A percentile compares a stretch with the other conserved stretches of the same genome.
Conservation (phyloP, 2,888 invertebrate species). For the Drosophila robusta region DNA sequence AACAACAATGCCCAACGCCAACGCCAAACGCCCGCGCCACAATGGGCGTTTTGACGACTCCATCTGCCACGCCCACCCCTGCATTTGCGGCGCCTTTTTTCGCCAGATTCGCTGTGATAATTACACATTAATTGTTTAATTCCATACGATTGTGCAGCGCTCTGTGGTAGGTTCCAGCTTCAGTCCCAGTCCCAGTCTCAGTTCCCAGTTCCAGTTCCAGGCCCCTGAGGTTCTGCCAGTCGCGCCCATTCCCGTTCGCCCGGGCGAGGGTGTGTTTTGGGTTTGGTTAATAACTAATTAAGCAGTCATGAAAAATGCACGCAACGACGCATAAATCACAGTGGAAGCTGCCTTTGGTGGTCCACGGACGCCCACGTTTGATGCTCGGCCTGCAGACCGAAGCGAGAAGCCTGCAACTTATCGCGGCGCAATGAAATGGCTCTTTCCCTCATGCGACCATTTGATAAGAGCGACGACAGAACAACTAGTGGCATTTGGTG, state of each 20-base stretch:
- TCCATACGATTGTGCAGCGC: constrained; percentile 56
- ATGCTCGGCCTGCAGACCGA: constrained; percentile 2
- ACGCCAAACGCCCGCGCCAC: constrained; percentile 62
- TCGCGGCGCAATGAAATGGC: constrained; percentile 13
- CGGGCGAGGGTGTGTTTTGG: constrained; percentile 42
- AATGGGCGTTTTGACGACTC: constrained; percentile 74
- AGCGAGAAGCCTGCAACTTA: constrained; percentile 12
- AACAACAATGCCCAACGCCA: constrained; percentile 41
- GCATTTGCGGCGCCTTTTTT: constrained; percentile 40
- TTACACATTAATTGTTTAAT: constrained; percentile 83
- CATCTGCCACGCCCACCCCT: constrained; percentile 18
- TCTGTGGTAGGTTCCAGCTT: constrained; percentile 53
- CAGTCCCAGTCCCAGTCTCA: no score
- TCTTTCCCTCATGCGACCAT: constrained; percentile 7
- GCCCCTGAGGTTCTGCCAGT: constrained; percentile 26
- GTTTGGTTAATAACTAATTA: constrained; percentile 70
- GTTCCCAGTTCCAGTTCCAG: no score
- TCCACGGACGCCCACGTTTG: constrained; percentile 39
- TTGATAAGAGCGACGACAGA: constrained; percentile 18
- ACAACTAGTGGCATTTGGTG: no score
- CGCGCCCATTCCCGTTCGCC: constrained; percentile 35
- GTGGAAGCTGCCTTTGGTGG: constrained; percentile 49
- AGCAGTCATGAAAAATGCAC: constrained; percentile 54
- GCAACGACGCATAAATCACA: constrained; percentile 57
- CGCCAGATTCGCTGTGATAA: constrained; percentile 71